Evolutionary conservation across 2,797 vertebrate species (phyloP), one percentile per base, ranked within the genome.

Genomic region (Cuculus canorus): DNA sequence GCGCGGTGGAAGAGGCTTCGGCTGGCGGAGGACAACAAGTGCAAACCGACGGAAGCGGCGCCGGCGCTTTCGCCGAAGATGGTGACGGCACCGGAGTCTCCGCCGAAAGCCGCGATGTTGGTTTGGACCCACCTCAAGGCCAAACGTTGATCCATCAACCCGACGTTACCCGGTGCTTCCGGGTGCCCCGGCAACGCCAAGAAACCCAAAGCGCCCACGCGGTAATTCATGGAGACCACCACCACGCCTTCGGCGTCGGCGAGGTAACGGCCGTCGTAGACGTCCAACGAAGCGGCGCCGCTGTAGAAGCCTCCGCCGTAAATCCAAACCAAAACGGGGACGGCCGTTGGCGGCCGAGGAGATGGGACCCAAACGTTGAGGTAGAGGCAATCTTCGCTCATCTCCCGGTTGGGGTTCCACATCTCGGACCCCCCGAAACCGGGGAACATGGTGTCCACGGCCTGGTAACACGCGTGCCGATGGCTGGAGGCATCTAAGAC

Each of bases 11-110:
- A 99, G 17, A 98, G 97, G 3, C 95, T 83, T 2, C 98, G 97
- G 96, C 99, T 99, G 17, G 97, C 98, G 6, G 98, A 97, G 39
- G 98, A 99, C 41, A 99, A 78, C 15, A 99, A 96, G 82, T 99
- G 99, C 95, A 98, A 97, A 13, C 99, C 99, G 10, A 99, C 98
- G 0, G 99, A 99, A 39, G 99, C 99, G 0, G 97, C 99, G 0
- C 99, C 99, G 0, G 99, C 99, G 5, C 99, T 99, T 93, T 99
- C 99, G 10, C 99, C 99, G 76, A 99, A 99, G 69, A 99, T 98
- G 27, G 99, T 99, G 93, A 99, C 99, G 69, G 98, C 97, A 57
- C 87, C 98, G 4, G 99, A 98, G 93, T 99, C 98, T 10, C 99
- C 99, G 17, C 99, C 99, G 8, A 99, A 99, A 60, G 93, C 93